These are phyloP conservation scores for Lerista edwardsae DNA, from an alignment of 2,797 vertebrate species.

Conservation along the genomic window DNA sequence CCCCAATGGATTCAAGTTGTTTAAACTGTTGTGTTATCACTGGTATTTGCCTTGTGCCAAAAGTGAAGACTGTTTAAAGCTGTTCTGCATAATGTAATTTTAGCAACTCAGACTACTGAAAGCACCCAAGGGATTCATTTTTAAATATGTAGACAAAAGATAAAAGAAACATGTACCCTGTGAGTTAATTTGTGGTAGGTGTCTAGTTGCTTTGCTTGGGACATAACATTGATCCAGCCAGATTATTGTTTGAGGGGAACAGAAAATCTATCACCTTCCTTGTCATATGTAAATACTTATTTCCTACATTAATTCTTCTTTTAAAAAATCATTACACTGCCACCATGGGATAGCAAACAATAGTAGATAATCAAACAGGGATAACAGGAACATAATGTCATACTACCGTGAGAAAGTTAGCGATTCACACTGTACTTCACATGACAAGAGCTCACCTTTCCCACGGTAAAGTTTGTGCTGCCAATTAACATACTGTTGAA, in stretches of 20 bases:
- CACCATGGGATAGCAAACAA: constrained; percentile 81
- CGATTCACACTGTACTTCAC: constrained; percentile 54
- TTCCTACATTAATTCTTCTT: constrained; percentile 76
- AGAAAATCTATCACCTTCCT: constrained; percentile 50
- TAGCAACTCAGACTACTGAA: not conserved
- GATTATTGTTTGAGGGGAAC: constrained; percentile 52
- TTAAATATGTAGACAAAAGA: not conserved
- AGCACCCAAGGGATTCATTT: not conserved
- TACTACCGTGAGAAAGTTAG: constrained; percentile 84
- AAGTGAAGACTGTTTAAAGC: not conserved
- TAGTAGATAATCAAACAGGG: constrained; percentile 76
- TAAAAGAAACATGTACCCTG: too few relatives aligned
- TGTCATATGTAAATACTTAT: constrained; percentile 68
- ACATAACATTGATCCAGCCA: constrained; percentile 26
- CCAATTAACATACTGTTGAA: constrained; percentile 73
- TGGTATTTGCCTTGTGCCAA: not conserved
- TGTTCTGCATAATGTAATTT: not conserved
- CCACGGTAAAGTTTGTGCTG: constrained; percentile 78
- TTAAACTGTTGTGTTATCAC: not conserved
- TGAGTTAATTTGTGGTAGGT: constrained; percentile 18
- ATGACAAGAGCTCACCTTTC: constrained; percentile 76
- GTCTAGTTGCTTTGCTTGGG: constrained; percentile 35
- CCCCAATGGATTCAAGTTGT: not conserved
- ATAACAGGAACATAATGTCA: constrained; percentile 73
- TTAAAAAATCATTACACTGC: constrained; percentile 74